Base-by-base conservation (phyloP, 2,113 vertebrate genomes). In the Tachuris rubrigastra region DNA sequence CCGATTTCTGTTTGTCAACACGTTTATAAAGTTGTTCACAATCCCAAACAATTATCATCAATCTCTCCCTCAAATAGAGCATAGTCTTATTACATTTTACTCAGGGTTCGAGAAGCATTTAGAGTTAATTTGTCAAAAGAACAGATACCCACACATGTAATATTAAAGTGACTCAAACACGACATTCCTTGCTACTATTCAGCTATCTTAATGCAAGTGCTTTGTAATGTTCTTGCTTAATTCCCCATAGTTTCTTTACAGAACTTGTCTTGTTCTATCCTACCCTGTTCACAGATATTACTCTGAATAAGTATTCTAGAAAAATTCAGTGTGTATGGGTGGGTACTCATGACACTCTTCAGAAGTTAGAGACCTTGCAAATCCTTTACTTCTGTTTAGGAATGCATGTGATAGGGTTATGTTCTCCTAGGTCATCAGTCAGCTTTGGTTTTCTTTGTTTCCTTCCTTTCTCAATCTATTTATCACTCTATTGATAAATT, bases 351-450 rank as follows among this genome's bases (percentile, higher is more conserved):
- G 8, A 58, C 72, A 35, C 8, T 59, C 33, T 58, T 27, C 14
- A 63, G 27, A 10, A 76, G 5, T 18, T 69, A 37, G n/a, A 58
- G 10, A 73, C 4, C 6, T 60, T 83, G 27, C 4, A 79, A 41
- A 31, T 55, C 6, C 53, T 81, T 56, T 44, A 12, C 4, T 76
- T 93, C 6, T 49, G 1, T 6, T 62, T 60, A 79, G 39, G 6
- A 75, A 14, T 6, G 28, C 1, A 5, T 3, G 1, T 23, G 8
- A 58, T 33, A 9, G 3, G 1, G 0, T 55, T 80, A 31, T 52
- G 8, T 31, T 6, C 12, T 76, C 16, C 17, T 24, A 16, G 17
- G 11, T 55, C 31, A 74, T 41, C 15, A 73, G 24, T 7, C 5
- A 31, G 5, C 8, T 44, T 44, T 44, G 44, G 18, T 44, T 44